phyloP scores from a whole-genome alignment of 2,888 invertebrate species.

The Patella pellucida region DNA sequence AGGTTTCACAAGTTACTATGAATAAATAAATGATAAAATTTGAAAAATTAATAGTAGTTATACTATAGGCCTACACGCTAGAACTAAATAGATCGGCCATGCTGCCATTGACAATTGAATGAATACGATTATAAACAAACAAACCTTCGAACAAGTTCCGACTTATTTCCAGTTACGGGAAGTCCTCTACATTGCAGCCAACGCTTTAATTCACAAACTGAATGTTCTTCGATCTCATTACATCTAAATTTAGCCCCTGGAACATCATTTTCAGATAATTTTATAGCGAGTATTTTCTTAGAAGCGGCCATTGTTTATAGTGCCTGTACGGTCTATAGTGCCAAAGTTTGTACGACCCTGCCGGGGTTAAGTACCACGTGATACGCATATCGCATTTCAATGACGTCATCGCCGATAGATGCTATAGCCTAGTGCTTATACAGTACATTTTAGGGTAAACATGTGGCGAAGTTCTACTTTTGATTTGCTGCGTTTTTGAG shows the following conservation, averaged over 20 bases:
- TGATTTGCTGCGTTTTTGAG: too few species aligned
- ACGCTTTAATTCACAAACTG: slow-evolving; percentile 21
- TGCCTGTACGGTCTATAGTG: too few species aligned
- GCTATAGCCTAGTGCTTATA: too few species aligned
- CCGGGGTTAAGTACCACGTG: neutral
- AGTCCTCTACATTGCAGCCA: slow-evolving; percentile 25
- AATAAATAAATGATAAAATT: neutral
- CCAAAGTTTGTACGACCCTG: neutral
- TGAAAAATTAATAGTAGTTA: neutral
- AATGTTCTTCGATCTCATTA: slow-evolving; percentile 21
- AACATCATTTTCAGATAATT: slow-evolving; percentile 24
- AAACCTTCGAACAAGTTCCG: neutral
- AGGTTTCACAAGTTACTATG: too few species aligned
- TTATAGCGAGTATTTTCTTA: slow-evolving; percentile 3
- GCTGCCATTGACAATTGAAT: too few species aligned
- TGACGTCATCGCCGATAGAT: neutral
- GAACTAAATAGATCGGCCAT: neutral
- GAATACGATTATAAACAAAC: neutral
- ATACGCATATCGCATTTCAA: neutral
- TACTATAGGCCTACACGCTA: too few species aligned
- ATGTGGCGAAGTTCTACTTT: too few species aligned
- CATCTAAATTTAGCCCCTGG: slow-evolving; percentile 26
- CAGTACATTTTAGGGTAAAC: too few species aligned
- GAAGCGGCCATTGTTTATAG: neutral
- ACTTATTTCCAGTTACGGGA: neutral